phyloP scores from a whole-genome alignment of 2,888 invertebrate genomes.

The Leucoptera coffeella region DNA sequence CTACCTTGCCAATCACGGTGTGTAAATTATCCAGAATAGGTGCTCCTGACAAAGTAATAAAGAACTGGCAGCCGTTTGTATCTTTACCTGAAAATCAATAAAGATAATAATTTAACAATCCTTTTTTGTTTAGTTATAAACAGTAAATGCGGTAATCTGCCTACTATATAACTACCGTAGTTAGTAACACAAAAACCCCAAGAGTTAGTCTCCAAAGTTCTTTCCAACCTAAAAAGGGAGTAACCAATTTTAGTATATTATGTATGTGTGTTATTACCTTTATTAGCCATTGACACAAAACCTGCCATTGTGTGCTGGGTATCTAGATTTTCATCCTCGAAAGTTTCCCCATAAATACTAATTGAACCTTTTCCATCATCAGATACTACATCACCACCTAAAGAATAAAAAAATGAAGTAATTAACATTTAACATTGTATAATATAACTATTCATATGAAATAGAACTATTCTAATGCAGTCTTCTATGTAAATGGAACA shows the following conservation, averaged over 20 bases:
- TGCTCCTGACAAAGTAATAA: constrained; percentile 82
- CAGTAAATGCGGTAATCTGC: too few relatives aligned
- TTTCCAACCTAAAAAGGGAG: too few relatives aligned
- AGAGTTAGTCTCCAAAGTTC: too few relatives aligned
- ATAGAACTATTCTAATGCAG: too few relatives aligned
- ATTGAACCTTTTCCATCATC: constrained; percentile 78
- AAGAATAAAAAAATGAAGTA: constrained; percentile 8
- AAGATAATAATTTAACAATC: not conserved
- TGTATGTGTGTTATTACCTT: constrained; percentile 18
- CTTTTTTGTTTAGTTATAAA: too few relatives aligned
- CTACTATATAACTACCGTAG: too few relatives aligned
- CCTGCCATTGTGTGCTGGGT: constrained; percentile 77
- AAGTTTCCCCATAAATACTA: constrained; percentile 80
- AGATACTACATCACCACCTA: constrained; percentile 79
- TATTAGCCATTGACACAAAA: constrained; percentile 89
- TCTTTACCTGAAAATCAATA: constrained; percentile 54
- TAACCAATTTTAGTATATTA: too few relatives aligned
- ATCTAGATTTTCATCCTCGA: constrained; percentile 81
- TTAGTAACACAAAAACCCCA: too few relatives aligned
- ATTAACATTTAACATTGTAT: too few relatives aligned
- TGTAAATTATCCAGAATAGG: constrained; percentile 88
- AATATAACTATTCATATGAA: too few relatives aligned
- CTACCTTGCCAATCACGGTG: constrained; percentile 86
- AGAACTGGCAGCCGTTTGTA: constrained; percentile 94
- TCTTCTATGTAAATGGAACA: too few relatives aligned